Conservation (phyloP, 2,797 vertebrate genomes). For the Etheostoma perlongum region DNA sequence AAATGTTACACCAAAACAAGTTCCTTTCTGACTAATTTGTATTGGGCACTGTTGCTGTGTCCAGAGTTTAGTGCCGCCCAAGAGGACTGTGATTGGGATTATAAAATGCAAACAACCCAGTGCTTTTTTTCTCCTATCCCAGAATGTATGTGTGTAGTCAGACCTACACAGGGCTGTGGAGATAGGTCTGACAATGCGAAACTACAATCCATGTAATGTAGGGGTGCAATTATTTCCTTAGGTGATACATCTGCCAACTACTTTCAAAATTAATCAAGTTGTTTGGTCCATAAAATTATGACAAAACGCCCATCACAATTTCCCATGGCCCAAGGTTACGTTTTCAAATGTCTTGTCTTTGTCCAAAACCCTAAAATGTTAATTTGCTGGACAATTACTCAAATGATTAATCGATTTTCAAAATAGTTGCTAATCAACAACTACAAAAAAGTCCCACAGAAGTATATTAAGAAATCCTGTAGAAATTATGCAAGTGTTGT, state of each 20-base stretch:
- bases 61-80: too few species aligned
- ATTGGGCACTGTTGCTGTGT: too few species aligned
- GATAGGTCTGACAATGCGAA: too few species aligned
- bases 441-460: background rate
- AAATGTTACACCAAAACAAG: too few species aligned
- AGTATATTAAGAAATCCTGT: background rate
- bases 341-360: background rate
- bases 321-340: too few species aligned
- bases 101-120: too few species aligned
- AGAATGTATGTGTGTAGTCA: too few species aligned
- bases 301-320: background rate
- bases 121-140: too few species aligned
- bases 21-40: too few species aligned
- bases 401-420: background rate
- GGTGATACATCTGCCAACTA: background rate
- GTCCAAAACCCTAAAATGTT: background rate
- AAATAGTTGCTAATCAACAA: background rate
- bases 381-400: background rate
- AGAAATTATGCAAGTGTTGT: background rate
- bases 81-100: too few species aligned
- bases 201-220: background rate
- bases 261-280: background rate
- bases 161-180: too few species aligned
- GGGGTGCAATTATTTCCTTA: background rate
- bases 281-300: background rate